These are phyloP conservation scores for Sebastes iracundus DNA, from an alignment of 2,797 vertebrate species.

Conservation along the genomic window DNA sequence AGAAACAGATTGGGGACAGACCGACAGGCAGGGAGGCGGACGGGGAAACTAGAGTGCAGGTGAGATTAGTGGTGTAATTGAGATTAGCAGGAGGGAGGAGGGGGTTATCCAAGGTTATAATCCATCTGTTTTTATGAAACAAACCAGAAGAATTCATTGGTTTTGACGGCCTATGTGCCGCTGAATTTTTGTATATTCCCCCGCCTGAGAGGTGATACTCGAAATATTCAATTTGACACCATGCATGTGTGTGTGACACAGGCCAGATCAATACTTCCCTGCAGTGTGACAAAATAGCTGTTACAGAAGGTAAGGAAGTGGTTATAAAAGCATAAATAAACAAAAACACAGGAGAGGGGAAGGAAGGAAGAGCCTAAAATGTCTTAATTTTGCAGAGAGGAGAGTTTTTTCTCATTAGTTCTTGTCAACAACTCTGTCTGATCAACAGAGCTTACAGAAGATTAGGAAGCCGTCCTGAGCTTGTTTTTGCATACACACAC, in stretches of 20 bases:
- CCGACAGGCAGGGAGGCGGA: constrained; percentile 18
- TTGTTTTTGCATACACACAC: constrained; percentile 36
- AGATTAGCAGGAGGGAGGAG: constrained; percentile 41
- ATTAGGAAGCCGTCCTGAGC: constrained; percentile 46
- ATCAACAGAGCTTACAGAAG: constrained; percentile 48
- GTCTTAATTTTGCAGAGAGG: constrained; percentile 14
- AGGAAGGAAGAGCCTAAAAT: not conserved
- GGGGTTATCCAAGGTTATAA: constrained; percentile 33
- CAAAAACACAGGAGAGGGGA: not conserved
- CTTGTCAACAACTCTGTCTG: constrained; percentile 35
- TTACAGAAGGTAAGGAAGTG: constrained; percentile 26
- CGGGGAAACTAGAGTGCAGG: constrained; percentile 41
- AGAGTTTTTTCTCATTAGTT: not conserved
- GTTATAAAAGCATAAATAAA: constrained; percentile 28
- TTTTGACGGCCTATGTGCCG: not conserved
- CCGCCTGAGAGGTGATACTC: not conserved
- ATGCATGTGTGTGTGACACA: constrained; percentile 3
- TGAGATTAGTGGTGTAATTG: constrained; percentile 61
- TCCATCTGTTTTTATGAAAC: constrained; percentile 33
- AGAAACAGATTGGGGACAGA: constrained; percentile 39
- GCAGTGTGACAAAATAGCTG: constrained; percentile 41
- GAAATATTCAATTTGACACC: constrained; percentile 23
- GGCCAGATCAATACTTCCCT: constrained; percentile 51
- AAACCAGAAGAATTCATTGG: constrained; percentile 14
- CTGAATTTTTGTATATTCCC: not conserved